Conservation (phyloP, 1,140 invertebrate species). For the Drosophila eugracilis region DNA sequence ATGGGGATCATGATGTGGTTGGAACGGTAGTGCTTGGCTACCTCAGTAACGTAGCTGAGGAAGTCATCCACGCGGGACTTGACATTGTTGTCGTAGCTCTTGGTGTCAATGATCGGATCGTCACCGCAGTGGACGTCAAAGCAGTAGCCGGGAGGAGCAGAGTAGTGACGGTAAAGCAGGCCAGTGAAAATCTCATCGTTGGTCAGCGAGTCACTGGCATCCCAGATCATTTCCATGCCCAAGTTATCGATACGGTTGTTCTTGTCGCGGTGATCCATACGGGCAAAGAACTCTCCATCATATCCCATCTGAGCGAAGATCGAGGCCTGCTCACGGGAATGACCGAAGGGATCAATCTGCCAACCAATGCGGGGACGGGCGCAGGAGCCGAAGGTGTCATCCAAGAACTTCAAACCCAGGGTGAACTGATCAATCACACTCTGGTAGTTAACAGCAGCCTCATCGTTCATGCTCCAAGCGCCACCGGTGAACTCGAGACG, state of each 20-base stretch:
- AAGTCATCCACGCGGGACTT: conserved; percentile 87
- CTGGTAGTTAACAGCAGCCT: conserved; percentile 96
- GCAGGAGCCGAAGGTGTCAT: conserved; percentile 94
- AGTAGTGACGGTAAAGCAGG: conserved; percentile 91
- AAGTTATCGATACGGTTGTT: conserved; percentile 87
- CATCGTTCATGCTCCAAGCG: conserved; percentile 97
- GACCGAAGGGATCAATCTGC: conserved; percentile 98
- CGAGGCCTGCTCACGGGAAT: conserved; percentile 94
- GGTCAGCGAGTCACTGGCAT: conserved; percentile 89
- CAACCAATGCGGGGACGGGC: conserved; percentile 93
- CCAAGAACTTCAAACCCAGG: conserved; percentile 90
- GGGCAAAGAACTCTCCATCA: conserved; percentile 94
- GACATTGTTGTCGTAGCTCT: conserved; percentile 91
- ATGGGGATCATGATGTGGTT: conserved; percentile 95
- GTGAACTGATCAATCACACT: conserved; percentile 98
- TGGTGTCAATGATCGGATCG: conserved; percentile 92
- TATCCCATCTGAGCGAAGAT: conserved; percentile 93
- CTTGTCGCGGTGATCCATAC: conserved; percentile 96
- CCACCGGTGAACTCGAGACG: conserved; percentile 95
- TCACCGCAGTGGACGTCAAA: conserved; percentile 94
- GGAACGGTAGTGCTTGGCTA: conserved; percentile 87
- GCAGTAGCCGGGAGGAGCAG: conserved; percentile 94
- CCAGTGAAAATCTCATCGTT: conserved; percentile 89
- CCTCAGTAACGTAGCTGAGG: conserved; percentile 85
- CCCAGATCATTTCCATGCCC: conserved; percentile 83